A percentile compares a stretch with the other conserved stretches of the same genome.
These are phyloP conservation scores for Agrilus planipennis DNA, from an alignment of 1,140 invertebrate genomes.

Conservation along the genomic window DNA sequence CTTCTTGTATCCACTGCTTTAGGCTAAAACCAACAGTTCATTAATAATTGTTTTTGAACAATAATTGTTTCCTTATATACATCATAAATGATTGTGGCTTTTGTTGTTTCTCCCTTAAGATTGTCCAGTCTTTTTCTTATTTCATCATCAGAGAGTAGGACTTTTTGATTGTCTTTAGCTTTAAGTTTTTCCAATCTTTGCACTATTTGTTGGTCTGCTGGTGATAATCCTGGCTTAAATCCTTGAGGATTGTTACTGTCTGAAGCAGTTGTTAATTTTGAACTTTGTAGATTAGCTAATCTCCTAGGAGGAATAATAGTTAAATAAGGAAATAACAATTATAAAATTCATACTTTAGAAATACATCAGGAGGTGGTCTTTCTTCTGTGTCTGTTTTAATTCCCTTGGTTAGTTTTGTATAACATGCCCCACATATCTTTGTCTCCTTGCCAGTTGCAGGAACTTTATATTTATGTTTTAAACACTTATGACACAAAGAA, in stretches of 20 bases:
- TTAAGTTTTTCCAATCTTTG: slow-evolving; percentile 48
- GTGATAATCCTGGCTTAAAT: slow-evolving; percentile 31
- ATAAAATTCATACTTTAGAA: slow-evolving; percentile 34
- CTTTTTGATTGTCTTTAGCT: slow-evolving; percentile 32
- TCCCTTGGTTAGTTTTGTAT: slow-evolving; percentile 22
- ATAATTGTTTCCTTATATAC: background rate
- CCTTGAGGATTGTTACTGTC: slow-evolving; percentile 32
- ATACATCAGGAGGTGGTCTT: slow-evolving; percentile 38
- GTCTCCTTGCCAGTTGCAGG: slow-evolving; percentile 26
- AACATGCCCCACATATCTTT: slow-evolving; percentile 34
- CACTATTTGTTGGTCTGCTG: slow-evolving; percentile 40
- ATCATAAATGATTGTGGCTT: slow-evolving; percentile 13
- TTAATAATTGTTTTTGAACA: background rate
- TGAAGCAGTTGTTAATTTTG: slow-evolving; percentile 36
- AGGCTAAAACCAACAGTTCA: slow-evolving; percentile 5
- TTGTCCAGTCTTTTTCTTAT: slow-evolving; percentile 41
- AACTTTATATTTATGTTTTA: slow-evolving; percentile 35
- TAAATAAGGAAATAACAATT: background rate
- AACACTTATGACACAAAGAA: slow-evolving; percentile 50
- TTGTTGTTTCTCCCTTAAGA: slow-evolving; percentile 37
- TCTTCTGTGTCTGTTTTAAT: slow-evolving; percentile 11
- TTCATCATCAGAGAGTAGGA: slow-evolving; percentile 20
- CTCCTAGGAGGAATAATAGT: slow-evolving; percentile 17
- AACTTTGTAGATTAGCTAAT: slow-evolving; percentile 36
- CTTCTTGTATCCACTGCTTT: slow-evolving; percentile 36